These are phyloP conservation scores for Andrena praecox DNA, from an alignment of 2,888 invertebrate genomes.

Conservation along the genomic window DNA sequence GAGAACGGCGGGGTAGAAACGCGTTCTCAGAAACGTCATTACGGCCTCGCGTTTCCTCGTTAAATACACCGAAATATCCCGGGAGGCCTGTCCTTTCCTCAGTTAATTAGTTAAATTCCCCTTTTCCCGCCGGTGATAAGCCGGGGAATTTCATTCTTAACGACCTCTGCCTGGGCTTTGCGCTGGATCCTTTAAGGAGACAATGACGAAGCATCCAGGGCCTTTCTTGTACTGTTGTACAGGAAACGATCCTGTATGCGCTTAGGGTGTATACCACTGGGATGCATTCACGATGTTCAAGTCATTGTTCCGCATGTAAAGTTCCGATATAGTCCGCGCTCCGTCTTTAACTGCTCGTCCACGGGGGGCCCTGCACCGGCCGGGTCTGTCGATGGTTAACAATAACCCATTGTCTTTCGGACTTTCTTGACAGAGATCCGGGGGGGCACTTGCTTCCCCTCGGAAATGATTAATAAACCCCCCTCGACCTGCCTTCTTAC, in stretches of 20 bases:
- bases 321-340: conserved; percentile 57
- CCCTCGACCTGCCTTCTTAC: neutral
- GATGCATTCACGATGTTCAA: conserved; percentile 65
- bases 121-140: conserved; percentile 71
- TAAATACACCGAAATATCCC: conserved; percentile 75
- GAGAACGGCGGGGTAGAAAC: neutral
- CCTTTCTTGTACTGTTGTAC: conserved; percentile 43
- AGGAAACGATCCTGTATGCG: conserved; percentile 53
- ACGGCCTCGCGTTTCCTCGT: conserved; percentile 71
- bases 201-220: conserved; percentile 65
- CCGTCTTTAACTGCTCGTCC: conserved; percentile 58
- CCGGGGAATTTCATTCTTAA: conserved; percentile 75
- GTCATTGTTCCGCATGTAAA: conserved; percentile 64
- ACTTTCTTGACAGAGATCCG: conserved; percentile 18
- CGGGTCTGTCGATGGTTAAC: conserved; percentile 37
- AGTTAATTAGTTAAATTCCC: conserved; percentile 77
- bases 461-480: conserved; percentile 39
- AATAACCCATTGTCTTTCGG: conserved; percentile 51
- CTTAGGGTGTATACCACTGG: conserved; percentile 57
- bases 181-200: conserved; percentile 69
- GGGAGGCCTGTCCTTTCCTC: conserved; percentile 70
- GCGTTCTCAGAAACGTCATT: conserved; percentile 70
- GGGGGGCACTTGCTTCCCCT: conserved; percentile 4
- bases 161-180: conserved; percentile 64
- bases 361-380: conserved; percentile 6